Conservation (phyloP, 1,140 invertebrate species). For the Limonius californicus region DNA sequence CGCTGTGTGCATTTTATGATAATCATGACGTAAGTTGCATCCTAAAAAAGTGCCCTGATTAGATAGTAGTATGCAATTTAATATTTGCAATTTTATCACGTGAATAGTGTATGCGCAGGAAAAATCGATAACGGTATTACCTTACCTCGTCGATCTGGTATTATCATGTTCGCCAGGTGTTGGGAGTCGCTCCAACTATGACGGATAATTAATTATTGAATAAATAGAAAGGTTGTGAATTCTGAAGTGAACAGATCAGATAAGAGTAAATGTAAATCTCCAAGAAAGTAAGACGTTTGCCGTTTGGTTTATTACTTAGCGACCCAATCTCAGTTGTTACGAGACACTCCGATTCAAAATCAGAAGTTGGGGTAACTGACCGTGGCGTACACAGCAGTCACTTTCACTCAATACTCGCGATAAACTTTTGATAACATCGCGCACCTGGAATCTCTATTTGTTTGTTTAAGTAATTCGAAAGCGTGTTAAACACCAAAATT, state of each 20-base stretch:
- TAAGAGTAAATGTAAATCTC: background rate
- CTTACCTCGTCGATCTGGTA: no score
- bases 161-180: no score
- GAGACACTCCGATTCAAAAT: no score
- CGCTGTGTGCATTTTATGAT: no score
- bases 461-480: no score
- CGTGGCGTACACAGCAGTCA: slow-evolving; percentile 2
- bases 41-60: no score
- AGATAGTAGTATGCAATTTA: no score
- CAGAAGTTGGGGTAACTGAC: slow-evolving; percentile 3
- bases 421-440: slow-evolving; percentile 15
- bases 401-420: slow-evolving; percentile 9
- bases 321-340: background rate
- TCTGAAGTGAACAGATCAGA: background rate
- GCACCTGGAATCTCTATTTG: background rate
- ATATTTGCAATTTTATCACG: no score
- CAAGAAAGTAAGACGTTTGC: slow-evolving; percentile 5
- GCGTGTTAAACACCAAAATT: no score
- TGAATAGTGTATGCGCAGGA: background rate
- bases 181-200: no score
- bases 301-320: background rate
- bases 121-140: background rate
- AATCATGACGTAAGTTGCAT: no score
- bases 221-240: background rate
- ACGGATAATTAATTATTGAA: no score